Evolutionary conservation across 2,888 invertebrate species (phyloP), one percentile per base, ranked within the genome.

Genomic region (Tenthredo scrophulariae): DNA sequence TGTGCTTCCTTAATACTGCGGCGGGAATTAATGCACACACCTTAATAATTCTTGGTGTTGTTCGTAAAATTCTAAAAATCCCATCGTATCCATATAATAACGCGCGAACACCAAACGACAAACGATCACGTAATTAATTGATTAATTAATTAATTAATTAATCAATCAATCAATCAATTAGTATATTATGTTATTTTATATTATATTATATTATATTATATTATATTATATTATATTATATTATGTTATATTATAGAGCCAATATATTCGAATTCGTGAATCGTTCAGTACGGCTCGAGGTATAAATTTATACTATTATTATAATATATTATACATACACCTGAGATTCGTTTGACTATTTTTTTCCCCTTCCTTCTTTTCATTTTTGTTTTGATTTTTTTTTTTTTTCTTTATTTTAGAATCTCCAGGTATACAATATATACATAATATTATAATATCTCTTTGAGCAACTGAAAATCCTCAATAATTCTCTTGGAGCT

Each of bases 21-120:
- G 50, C 77, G 77, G 77, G 54, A 77, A 77, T 77, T 74, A n/a
- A 43, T 74, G 7, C 70, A 33, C 37, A 70, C 70, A 70, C n/a
- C n/a, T 70, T 18, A 70, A 70, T 77, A 9, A 54, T 77, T 77
- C 33, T 77, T 77, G 77, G 77, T 77, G 77, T 77, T 77, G 50
- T 77, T 77, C 29, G 77, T 77, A 77, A 77, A 77, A 54, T 77
- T 77, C 29, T 77, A 77, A 18, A 77, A 77, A 54, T 40, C 54
- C 50, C 29, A 29, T 77, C 26, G 54, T 77, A 50, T 77, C 50
- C 50, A 54, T 77, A 67, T 33, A 67, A 33, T 67, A 33, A 54
- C 67, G 67, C 67, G 77, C 50, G 50, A 77, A 54, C 46, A 77
- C 54, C 77, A 29, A 77, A 77, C 77, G 54, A 33, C 77, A 77